Base-by-base conservation (phyloP, 2,888 invertebrate species). In the Drosophila atroscutellata region DNA sequence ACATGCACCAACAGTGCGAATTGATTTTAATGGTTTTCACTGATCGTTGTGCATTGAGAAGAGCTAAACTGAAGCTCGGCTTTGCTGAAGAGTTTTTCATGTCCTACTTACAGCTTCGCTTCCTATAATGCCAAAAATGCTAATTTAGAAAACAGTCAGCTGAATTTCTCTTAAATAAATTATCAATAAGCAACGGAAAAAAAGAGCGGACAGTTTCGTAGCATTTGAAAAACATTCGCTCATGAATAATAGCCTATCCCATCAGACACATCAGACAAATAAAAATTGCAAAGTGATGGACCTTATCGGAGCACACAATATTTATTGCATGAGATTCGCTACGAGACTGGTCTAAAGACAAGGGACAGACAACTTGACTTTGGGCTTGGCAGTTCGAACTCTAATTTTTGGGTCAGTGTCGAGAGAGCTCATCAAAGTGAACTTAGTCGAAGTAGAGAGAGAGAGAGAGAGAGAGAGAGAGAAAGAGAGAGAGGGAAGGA, bases 361-460 rank as follows among this genome's bases (percentile, higher is more conserved):
- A 62, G 64, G 67, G 55, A 79, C 56, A 45, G 67, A 37, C 49
- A 50, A 32, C 45, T 55, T 59, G 54, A 42, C 47, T 71, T 70
- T 72, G 84, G 77, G 80, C 66, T 71, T 78, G 80, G 61, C 61
- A 57, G 50, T 32, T 63, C 57, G 50, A 67, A 52, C 54, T 59
- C 51, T 63, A 56, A 37, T 75, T 77, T 83, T 70, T 86, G 83
- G 83, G 86, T 84, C 82, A 86, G 75, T 77, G 74, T 86, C 72
- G 57, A 52, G 60, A 64, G 45, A 52, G 55, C 69, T 55, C 64
- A 71, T 72, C 70, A 58, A 42, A 55, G 42, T 37, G 51, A 58
- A 49, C 24, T 18, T n/a, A 20, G 47, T n/a, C 0, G 13, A 11
- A 9, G 49, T 9, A 9, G 18, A 18, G 18, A 8, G 18, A 37